Evolutionary conservation across 2,797 vertebrate genomes (phyloP).

Genomic region (Chaenodraco wilsoni): DNA sequence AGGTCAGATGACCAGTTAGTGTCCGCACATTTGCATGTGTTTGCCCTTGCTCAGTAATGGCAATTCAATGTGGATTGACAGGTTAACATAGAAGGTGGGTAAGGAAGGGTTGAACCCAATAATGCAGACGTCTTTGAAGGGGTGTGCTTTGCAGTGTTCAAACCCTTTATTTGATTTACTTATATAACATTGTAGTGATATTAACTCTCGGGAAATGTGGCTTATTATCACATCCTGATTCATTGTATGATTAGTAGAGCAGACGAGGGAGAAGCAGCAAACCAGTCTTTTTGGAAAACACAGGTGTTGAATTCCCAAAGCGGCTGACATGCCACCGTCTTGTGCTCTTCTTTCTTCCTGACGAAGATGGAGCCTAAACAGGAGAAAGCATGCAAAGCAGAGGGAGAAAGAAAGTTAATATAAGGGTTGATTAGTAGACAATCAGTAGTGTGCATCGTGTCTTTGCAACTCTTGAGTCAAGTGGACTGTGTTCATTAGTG

Average conservation of each 20-base stretch:
- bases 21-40: not conserved
- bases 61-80: not conserved
- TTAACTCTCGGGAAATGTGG: not conserved
- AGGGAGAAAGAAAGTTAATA: not conserved
- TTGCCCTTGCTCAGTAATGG: not conserved
- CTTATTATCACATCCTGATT: not conserved
- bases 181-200: too few relatives aligned
- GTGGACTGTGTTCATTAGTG: too few relatives aligned
- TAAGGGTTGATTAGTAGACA: not conserved
- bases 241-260: not conserved
- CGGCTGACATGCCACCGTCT: not conserved
- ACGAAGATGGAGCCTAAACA: constrained; percentile 11
- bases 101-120: not conserved
- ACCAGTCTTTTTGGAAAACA: not conserved
- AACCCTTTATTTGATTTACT: constrained; percentile 17
- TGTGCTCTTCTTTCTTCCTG: not conserved
- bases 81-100: not conserved
- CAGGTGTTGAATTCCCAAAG: constrained; percentile 26
- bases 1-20: constrained; percentile 24
- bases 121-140: not conserved
- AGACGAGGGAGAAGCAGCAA: not conserved
- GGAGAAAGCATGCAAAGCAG: not conserved
- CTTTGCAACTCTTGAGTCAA: too few relatives aligned
- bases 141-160: constrained; percentile 13
- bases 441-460: too few relatives aligned